A percentile compares a stretch with the other conserved stretches of the same genome.
Conservation (phyloP, 2,113 vertebrate genomes). For the Mastomys coucha region DNA sequence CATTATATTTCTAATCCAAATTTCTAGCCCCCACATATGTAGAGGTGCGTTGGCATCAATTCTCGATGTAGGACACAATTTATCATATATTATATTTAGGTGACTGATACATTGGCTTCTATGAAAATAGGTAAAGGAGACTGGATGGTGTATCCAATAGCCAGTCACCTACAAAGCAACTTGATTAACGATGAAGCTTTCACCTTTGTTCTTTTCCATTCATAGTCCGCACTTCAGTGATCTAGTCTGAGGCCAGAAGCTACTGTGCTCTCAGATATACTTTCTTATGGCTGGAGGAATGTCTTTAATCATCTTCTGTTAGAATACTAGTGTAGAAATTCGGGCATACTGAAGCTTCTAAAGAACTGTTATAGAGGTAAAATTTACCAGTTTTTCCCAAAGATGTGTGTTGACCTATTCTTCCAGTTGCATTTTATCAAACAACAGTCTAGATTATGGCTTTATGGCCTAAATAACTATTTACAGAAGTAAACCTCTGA, state of each 20-base stretch:
- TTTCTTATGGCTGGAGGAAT: slow-evolving; percentile 54
- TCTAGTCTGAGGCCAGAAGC: slow-evolving; percentile 8
- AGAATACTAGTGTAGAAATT: slow-evolving; percentile 68
- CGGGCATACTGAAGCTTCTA: not conserved
- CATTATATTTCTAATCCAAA: not conserved
- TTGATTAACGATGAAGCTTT: slow-evolving; percentile 67
- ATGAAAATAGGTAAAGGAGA: slow-evolving; percentile 39
- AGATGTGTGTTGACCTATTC: not conserved
- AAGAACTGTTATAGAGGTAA: not conserved
- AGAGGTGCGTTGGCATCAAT: slow-evolving; percentile 34
- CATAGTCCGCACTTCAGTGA: slow-evolving; percentile 8
- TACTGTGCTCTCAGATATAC: slow-evolving; percentile 50
- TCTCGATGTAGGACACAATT: not conserved
- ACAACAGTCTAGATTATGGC: not conserved
- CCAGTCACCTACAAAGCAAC: slow-evolving; percentile 6
- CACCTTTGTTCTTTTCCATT: slow-evolving; percentile 62
- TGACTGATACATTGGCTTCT: not conserved
- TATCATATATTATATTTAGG: slow-evolving; percentile 11
- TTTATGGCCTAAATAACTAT: not conserved
- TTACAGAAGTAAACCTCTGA: slow-evolving; percentile 6
- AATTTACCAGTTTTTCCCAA: not conserved
- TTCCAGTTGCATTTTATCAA: slow-evolving; percentile 41
- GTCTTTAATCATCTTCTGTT: slow-evolving; percentile 65
- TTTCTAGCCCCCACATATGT: slow-evolving; percentile 15
- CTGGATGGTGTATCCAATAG: slow-evolving; percentile 44